Conservation (phyloP, 2,888 invertebrate species). For the Andrena bucephala region DNA sequence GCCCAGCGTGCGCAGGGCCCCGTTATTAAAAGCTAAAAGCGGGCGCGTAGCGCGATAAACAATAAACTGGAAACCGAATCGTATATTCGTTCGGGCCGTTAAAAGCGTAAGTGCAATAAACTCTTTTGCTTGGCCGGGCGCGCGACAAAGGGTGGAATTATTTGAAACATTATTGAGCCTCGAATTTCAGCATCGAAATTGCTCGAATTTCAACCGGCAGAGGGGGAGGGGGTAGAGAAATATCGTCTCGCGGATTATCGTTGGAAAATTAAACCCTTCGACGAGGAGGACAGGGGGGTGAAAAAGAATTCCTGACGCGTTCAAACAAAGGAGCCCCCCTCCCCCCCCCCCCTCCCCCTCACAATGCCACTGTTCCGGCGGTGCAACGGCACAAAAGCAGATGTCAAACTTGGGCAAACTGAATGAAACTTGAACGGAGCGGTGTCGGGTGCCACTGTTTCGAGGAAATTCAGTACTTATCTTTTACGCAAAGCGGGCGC, state of each 20-base stretch:
- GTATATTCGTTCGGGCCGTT: slow-evolving; percentile 12
- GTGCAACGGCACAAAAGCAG: slow-evolving; percentile 53
- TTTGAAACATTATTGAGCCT: slow-evolving; percentile 53
- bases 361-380: slow-evolving; percentile 5
- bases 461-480: slow-evolving; percentile 62
- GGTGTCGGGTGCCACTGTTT: slow-evolving; percentile 44
- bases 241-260: slow-evolving; percentile 12
- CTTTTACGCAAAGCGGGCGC: slow-evolving; percentile 42
- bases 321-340: slow-evolving; percentile 11
- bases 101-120: slow-evolving; percentile 45
- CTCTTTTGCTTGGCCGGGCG: neutral
- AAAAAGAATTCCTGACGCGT: slow-evolving; percentile 29
- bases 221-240: neutral
- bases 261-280: slow-evolving; percentile 43
- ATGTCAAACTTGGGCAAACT: slow-evolving; percentile 60
- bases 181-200: slow-evolving; percentile 40
- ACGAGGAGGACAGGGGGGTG: neutral
- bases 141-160: slow-evolving; percentile 27
- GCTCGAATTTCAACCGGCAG: slow-evolving; percentile 24
- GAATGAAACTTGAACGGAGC: slow-evolving; percentile 52
- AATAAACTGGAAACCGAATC: slow-evolving; percentile 16
- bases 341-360: neutral
- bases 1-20: neutral
- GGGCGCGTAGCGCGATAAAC: neutral
- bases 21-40: slow-evolving; percentile 36